These are phyloP conservation scores for Pentalonia nigronervosa DNA, from an alignment of 1,140 invertebrate species.

Conservation along the genomic window DNA sequence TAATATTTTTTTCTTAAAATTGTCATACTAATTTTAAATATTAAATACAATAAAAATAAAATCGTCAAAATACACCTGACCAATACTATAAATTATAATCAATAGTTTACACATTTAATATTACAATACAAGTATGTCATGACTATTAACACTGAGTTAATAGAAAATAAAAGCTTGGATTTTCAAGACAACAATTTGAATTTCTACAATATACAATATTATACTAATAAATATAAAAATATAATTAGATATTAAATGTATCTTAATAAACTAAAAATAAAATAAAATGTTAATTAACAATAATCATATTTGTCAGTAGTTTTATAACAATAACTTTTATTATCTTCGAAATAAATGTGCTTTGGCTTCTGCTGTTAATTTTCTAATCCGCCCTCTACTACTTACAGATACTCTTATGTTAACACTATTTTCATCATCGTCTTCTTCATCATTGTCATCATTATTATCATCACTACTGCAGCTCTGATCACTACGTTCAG, in stretches of 20 bases:
- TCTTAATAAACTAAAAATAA: neutral
- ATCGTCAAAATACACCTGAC: neutral
- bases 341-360: conserved; percentile 54
- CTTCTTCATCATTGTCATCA: conserved; percentile 63
- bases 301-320: neutral
- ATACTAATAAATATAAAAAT: neutral
- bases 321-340: conserved; percentile 1
- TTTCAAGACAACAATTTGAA: conserved; percentile 12
- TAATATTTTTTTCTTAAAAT: neutral
- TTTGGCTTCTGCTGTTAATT: conserved; percentile 74
- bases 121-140: neutral
- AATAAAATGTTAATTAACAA: neutral
- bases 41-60: neutral
- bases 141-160: neutral
- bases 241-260: neutral
- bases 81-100: neutral
- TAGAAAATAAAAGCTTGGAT: neutral
- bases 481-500: conserved; percentile 55
- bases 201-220: neutral
- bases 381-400: conserved; percentile 82
- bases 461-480: conserved; percentile 62
- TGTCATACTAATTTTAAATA: neutral
- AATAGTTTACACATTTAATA: neutral
- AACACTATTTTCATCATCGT: conserved; percentile 63
- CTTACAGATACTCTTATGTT: conserved; percentile 68